These are phyloP conservation scores for Choloepus didactylus DNA, from an alignment of 2,797 vertebrate species.

Conservation along the genomic window DNA sequence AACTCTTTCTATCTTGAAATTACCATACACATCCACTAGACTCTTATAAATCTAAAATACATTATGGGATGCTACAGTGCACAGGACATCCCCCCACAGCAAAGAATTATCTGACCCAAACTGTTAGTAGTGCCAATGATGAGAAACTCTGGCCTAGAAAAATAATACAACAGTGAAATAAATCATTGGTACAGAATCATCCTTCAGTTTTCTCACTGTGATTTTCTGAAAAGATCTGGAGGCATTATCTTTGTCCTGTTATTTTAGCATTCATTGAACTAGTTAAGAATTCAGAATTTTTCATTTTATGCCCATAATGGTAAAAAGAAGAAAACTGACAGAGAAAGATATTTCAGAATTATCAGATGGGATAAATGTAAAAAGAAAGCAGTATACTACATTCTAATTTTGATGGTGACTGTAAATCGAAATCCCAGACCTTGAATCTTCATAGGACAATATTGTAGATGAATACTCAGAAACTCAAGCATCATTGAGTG, in stretches of 20 bases:
- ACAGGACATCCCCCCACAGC: neutral
- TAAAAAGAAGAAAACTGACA: slow-evolving; percentile 1
- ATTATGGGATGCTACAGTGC: neutral
- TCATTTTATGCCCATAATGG: neutral
- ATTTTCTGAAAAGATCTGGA: too few species aligned
- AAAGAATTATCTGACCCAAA: neutral
- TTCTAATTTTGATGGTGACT: neutral
- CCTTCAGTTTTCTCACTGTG: too few species aligned
- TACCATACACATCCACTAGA: neutral
- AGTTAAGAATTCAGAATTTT: neutral
- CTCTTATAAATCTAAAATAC: slow-evolving; percentile 49
- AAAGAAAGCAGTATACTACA: neutral
- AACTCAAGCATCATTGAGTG: neutral
- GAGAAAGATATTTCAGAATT: neutral
- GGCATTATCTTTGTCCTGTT: too few species aligned
- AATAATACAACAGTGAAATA: too few species aligned
- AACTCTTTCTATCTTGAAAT: slow-evolving; percentile 50
- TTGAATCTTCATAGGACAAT: neutral
- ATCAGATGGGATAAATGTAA: neutral
- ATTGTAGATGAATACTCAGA: slow-evolving; percentile 30
- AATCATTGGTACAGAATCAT: too few species aligned
- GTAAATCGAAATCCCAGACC: slow-evolving; percentile 12
- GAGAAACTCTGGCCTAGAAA: neutral
- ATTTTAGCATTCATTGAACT: too few species aligned
- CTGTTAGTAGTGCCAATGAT: neutral